Base-by-base conservation (phyloP, 2,888 invertebrate species). In the Petrolisthes manimaculis region DNA sequence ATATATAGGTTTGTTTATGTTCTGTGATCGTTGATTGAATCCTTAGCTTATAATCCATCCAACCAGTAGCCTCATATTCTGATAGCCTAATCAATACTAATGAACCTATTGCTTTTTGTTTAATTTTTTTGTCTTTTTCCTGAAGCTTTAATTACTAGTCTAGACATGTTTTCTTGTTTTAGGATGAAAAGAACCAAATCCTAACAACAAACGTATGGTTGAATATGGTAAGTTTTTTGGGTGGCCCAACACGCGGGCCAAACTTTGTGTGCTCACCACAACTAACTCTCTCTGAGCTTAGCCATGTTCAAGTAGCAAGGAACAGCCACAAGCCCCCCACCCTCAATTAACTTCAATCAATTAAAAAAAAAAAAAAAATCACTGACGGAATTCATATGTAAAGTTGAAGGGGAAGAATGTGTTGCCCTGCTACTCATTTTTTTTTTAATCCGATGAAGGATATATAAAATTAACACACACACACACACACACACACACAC, bases 121-220 rank as follows among this genome's bases (percentile, higher is more conserved):
- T 87, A 61, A 81, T 84, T 81, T 84, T 82, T 83, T 80, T 88
- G 78, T 84, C 84, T 80, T 81, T 88, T 74, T 88, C 88, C 80
- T 81, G 88, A 88, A 88, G 88, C 88, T 88, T 88, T 88, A 88
- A 88, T 89, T 89, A 89, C 89, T 89, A 89, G 89, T 89, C 71
- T 90, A 90, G 88, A 90, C 83, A 88, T 89, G 84, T 89, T 89
- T 89, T 94, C 94, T 94, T 95, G 94, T 95, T 96, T 94, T 96
- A 99, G 98, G 98, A 99, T 95, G 99, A 99, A 96, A 99, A 98
- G 95, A 98, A 97, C 95, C 98, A 98, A 96, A 97, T 98, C 94
- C 96, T 98, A 94, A 97, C 97, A 93, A 97, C 98, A 94, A 98
- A 98, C 95, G 97, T 98, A 94, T 98, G 98, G 98, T 96, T 98